Evolutionary conservation across 2,113 vertebrate genomes (phyloP), one percentile per base, ranked within the genome.

Genomic region (Paracanthobrama guichenoti): DNA sequence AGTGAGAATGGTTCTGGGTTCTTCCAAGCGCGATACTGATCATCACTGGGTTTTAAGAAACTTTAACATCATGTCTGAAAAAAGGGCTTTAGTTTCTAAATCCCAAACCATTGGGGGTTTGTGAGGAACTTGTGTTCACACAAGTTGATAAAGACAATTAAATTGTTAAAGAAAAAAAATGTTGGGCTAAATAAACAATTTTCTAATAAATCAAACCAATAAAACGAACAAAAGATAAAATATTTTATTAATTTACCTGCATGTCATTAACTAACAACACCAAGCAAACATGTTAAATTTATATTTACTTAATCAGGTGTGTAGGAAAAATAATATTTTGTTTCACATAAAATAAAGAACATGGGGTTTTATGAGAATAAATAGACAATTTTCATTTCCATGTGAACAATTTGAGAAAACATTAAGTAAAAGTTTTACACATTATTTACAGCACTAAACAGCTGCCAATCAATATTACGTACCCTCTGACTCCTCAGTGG

Each of bases 11-110:
- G 87, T 76, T 90, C 89, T 91, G 91, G 87, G 86, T 93, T 93
- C 93, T 93, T 94, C 93, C 90, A 94, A 93, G 94, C 93, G 93
- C 92, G 92, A 93, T 94, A 94, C 93, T 93, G 94, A 93, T 94
- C 93, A 94, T 94, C 94, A 94, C 91, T 35, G 93, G 93, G 93
- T 91, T 6, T 35, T 18, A 50, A 12, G 12, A 48, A 57, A 67
- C 1, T 28, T 79, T 7, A 66, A 80, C 5, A n/a, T 39, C 1
- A 66, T 28, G 16, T 66, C 5, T 3, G 2, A 28, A 8, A 28
- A 8, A 39, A 60, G 57, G 22, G 1, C 20, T 24, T 60, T 39
- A 39, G 4, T 39, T 39, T 39, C 5, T 0, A 39, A 39, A 39
- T 39, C 10, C 0, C n/a, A 60, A 59, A 55, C 2, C 53, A 5